A percentile compares a stretch with the other conserved stretches of the same genome.
Evolutionary conservation across 1,140 invertebrate genomes (phyloP).

Genomic region (Mycetomoellerius zeteki): DNA sequence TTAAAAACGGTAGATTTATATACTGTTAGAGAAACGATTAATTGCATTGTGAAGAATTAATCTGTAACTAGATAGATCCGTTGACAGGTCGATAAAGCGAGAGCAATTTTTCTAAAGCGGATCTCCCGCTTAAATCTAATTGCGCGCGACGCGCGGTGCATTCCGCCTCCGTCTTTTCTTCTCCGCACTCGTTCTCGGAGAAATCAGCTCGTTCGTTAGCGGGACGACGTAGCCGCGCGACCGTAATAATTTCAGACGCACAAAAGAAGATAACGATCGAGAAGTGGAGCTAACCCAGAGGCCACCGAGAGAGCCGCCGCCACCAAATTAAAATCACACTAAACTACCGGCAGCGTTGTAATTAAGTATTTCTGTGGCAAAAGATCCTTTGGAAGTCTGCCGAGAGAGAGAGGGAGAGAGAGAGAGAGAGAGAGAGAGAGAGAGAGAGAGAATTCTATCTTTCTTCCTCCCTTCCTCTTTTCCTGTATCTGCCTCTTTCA

Average conservation of each 20-base stretch:
- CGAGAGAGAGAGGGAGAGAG: constrained; percentile 1
- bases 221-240: constrained; percentile 37
- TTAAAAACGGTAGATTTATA: constrained; percentile 5
- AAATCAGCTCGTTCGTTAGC: constrained; percentile 61
- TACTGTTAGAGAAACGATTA: neutral
- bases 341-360: constrained; percentile 52
- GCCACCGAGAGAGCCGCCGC: constrained; percentile 27
- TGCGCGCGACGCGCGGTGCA: constrained; percentile 24
- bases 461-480: neutral
- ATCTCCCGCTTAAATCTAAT: constrained; percentile 48
- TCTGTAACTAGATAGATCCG: constrained; percentile 26
- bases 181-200: neutral
- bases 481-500: neutral
- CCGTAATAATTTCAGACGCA: constrained; percentile 58
- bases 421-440: neutral
- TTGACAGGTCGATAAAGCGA: constrained; percentile 31
- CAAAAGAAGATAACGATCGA: constrained; percentile 64
- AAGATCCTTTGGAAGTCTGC: constrained; percentile 48
- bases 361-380: constrained; percentile 59
- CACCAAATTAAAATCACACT: constrained; percentile 64
- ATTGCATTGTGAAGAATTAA: constrained; percentile 29
- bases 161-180: constrained; percentile 10
- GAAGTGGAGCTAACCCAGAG: constrained; percentile 47
- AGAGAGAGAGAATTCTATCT: neutral
- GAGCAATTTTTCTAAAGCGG: constrained; percentile 30